Base-by-base conservation (phyloP, 2,888 invertebrate species). In the Catocala nupta region DNA sequence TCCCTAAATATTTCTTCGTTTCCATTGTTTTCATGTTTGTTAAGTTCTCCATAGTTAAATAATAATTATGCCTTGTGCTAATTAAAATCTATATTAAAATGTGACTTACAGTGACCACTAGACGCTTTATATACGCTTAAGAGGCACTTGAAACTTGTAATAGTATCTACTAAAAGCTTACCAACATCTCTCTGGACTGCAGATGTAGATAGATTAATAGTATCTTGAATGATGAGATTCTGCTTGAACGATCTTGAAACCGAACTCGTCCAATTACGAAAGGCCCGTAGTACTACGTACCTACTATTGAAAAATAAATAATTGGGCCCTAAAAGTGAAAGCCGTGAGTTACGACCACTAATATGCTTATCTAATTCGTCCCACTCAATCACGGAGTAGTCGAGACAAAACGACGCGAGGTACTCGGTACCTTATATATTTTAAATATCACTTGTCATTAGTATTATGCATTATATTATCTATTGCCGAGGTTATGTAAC, bases 361-460 rank as follows among this genome's bases (percentile, higher is more conserved):
- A 86, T 86, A 82, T 74, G 81, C 84, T 88, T 90, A 91, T 91
- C 90, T 89, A 85, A 90, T 90, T 90, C 86, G 89, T 84, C 90
- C 85, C 92, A 85, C 89, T 92, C 90, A 85, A 92, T 92, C 91
- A 90, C 80, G 69, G 52, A 52, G 59, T 43, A 64, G 79, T 79
- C 80, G 83, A 77, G 72, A 86, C 84, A 83, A 82, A 81, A 78
- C 75, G 83, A 81, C 77, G 76, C 78, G 81, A 80, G 82, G 83
- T 86, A 87, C 83, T 83, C 80, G 81, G 83, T 87, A 84, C 82
- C 86, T 88, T 87, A 88, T 90, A 90, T 85, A 88, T 90, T 90
- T 89, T 87, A 89, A 91, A 90, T 90, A 92, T 91, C 87, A 89
- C 88, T 86, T 86, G 89, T 92, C 90, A 91, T 92, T 91, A 90